Evolutionary conservation across 2,113 vertebrate species (phyloP).

Genomic region (Setophaga coronata): DNA sequence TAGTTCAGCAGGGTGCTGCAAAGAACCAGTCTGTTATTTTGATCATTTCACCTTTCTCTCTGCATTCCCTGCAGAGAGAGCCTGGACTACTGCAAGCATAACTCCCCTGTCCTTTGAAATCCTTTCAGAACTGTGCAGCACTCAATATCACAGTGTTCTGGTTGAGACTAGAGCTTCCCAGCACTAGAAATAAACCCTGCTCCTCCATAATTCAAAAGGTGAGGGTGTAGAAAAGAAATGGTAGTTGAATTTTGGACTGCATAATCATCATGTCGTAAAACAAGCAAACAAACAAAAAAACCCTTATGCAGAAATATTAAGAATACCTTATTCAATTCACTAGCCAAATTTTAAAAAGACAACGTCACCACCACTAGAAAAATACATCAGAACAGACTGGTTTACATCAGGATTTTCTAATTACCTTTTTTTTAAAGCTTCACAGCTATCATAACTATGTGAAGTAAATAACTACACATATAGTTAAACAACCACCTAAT

Average conservation of each 20-base stretch:
- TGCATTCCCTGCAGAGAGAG: background rate
- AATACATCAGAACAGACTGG: background rate
- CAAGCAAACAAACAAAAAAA: background rate
- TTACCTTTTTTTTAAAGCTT: background rate
- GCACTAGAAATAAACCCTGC: background rate
- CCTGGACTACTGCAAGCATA: background rate
- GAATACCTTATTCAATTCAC: background rate
- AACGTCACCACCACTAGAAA: background rate
- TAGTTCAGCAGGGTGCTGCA: background rate
- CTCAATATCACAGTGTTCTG: rapidly evolving
- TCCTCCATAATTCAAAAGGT: background rate
- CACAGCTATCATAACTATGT: background rate
- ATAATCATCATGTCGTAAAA: background rate
- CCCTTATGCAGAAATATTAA: background rate
- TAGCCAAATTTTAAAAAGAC: background rate
- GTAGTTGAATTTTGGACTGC: background rate
- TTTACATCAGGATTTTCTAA: background rate
- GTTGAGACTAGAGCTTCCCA: background rate
- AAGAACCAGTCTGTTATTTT: background rate
- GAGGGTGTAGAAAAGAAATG: background rate
- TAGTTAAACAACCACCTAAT: background rate
- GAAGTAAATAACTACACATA: background rate
- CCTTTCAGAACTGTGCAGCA: background rate
- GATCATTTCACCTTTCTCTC: background rate
- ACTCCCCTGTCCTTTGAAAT: background rate